Base-by-base conservation (phyloP, 2,888 invertebrate genomes). In the Drosophila demipolita region DNA sequence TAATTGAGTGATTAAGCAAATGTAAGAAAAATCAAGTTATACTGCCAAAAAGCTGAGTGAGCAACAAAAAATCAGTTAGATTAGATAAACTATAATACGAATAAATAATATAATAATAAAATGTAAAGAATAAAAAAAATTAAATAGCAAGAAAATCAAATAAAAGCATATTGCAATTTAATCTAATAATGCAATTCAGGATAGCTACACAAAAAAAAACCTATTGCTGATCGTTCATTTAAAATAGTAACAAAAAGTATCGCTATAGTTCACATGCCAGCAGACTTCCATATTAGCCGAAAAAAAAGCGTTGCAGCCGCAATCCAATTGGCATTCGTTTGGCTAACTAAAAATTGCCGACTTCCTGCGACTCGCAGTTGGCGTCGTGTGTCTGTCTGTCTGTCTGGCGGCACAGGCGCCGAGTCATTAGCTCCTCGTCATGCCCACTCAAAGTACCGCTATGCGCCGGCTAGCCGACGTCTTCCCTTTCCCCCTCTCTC, bases 371-470 rank as follows among this genome's bases (percentile, higher is more conserved):
- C 17, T 60, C 66, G 65, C 50, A 29, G n/a, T 32, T 17, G 29
- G 29, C 9, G 70, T 71, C 55, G 54, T 45, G 59, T 59, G 29
- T 36, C 15, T 29, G 29, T 29, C 29, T 29, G 62, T 50, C 38
- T 61, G 48, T 35, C 32, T 66, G 64, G 49, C 66, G 60, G 72
- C 65, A 49, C 57, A 63, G 78, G 78, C 80, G 78, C 78, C 78
- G 80, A 72, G 78, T 78, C 78, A 78, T 75, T 73, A 80, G 80
- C 81, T 81, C 81, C 75, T 80, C 80, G 80, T 78, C 69, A 77
- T 72, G 83, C 79, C 83, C 86, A 86, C 88, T 80, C 84, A 82
- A 73, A 88, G 83, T 83, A 85, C 88, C 81, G 85, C 83, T 83
- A 85, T 85, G 84, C 76, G 80, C 76, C 78, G 78, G 68, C 76